A percentile compares a stretch with the other conserved stretches of the same genome.
Conservation (phyloP, 2,888 invertebrate genomes). For the Hypercompe scribonia region DNA sequence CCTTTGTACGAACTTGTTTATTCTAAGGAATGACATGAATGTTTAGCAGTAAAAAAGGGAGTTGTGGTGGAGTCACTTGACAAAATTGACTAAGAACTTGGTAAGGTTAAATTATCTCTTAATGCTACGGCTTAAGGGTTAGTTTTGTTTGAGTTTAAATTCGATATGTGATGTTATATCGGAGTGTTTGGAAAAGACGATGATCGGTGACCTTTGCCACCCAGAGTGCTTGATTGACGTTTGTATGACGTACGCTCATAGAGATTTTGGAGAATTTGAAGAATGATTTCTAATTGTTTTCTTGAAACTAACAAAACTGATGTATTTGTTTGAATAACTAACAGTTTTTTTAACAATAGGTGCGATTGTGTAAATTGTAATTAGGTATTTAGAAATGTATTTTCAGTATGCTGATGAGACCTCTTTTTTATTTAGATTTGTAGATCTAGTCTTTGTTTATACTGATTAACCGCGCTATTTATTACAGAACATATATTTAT, state of each 20-base stretch:
- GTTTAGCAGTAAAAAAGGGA: slow-evolving; percentile 78
- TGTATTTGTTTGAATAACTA: slow-evolving; percentile 32
- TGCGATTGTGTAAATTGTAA: slow-evolving; percentile 24
- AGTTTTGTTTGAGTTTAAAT: slow-evolving; percentile 46
- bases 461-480: not conserved
- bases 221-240: slow-evolving; percentile 84
- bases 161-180: slow-evolving; percentile 31
- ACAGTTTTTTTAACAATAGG: slow-evolving; percentile 23
- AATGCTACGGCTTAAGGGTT: slow-evolving; percentile 46
- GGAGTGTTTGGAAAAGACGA: slow-evolving; percentile 64
- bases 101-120: slow-evolving; percentile 48
- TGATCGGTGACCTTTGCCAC: slow-evolving; percentile 81
- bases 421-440: not conserved
- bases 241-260: slow-evolving; percentile 75
- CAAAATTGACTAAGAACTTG: slow-evolving; percentile 53
- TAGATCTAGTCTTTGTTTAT: not conserved
- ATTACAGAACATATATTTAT: not conserved
- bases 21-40: slow-evolving; percentile 79
- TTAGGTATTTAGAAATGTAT: slow-evolving; percentile 13
- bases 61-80: slow-evolving; percentile 61
- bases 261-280: slow-evolving; percentile 75
- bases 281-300: slow-evolving; percentile 63
- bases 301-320: slow-evolving; percentile 44
- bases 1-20: slow-evolving; percentile 80
- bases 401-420: not conserved